Evolutionary conservation across 1,140 invertebrate genomes (phyloP).

Genomic region (Catajapyx aquilonaris): DNA sequence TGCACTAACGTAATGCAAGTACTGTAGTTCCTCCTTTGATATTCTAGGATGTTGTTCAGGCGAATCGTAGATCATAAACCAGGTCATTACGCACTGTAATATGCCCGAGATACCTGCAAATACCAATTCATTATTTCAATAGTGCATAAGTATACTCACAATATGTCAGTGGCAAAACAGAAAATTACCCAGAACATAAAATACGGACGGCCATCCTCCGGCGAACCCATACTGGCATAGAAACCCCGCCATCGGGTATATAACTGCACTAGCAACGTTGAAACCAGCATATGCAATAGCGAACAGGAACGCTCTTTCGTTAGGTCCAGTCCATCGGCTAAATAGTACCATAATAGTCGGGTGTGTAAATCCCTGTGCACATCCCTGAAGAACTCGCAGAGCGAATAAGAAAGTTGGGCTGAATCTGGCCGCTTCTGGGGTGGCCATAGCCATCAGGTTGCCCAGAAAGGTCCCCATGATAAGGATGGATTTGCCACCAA

Average conservation of each 20-base stretch:
- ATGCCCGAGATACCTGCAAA: conserved; percentile 15
- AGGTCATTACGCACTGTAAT: conserved; percentile 23
- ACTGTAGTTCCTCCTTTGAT: conserved; percentile 22
- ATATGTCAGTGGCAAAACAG: no score
- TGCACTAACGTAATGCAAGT: conserved; percentile 15
- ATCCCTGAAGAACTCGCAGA: conserved; percentile 21
- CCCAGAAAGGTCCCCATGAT: conserved; percentile 17
- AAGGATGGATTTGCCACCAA: conserved; percentile 20
- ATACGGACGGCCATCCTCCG: conserved; percentile 23
- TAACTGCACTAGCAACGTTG: conserved; percentile 18
- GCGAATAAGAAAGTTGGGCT: conserved; percentile 20
- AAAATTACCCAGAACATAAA: conserved; percentile 18
- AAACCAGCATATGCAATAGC: conserved; percentile 21
- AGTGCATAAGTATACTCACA: no score
- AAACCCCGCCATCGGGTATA: conserved; percentile 20
- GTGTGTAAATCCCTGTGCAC: conserved; percentile 27
- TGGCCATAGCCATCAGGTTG: conserved; percentile 19
- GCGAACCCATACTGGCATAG: conserved; percentile 20
- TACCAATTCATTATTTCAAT: no score
- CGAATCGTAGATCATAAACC: conserved; percentile 22
- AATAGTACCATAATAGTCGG: conserved; percentile 30
- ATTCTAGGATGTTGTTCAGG: conserved; percentile 28
- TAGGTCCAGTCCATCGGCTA: conserved; percentile 28
- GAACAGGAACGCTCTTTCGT: conserved; percentile 20
- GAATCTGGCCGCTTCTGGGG: conserved; percentile 19